Evolutionary conservation across 1,140 invertebrate genomes (phyloP).

Genomic region (Aphidius ervi): DNA sequence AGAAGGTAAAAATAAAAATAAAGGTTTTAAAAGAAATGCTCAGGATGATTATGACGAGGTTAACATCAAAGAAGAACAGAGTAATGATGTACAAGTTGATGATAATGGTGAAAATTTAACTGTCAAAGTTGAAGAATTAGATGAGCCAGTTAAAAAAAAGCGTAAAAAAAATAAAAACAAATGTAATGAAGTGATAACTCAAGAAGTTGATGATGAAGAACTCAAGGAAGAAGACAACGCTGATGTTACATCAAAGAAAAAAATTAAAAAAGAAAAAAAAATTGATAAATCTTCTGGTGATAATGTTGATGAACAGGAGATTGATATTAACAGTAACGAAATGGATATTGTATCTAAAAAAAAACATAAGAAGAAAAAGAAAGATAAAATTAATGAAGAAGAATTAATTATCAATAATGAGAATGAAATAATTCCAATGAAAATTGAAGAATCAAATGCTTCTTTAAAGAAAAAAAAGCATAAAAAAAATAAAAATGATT

Average conservation of each 20-base stretch:
- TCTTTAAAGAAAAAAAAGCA: neutral
- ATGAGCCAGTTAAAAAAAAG: constrained; percentile 5
- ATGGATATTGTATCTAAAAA: neutral
- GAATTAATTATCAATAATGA: neutral
- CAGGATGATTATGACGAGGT: neutral
- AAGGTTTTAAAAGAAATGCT: constrained; percentile 11
- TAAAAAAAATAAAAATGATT: constrained; percentile 13
- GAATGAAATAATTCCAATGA: neutral
- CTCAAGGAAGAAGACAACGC: neutral
- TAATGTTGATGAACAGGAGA: neutral
- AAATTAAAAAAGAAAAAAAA: constrained; percentile 3
- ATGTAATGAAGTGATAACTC: neutral
- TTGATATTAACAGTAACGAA: neutral
- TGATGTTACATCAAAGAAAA: neutral
- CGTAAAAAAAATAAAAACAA: constrained; percentile 6
- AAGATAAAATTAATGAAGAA: constrained; percentile 15
- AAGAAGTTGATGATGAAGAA: neutral
- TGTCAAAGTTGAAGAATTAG: neutral
- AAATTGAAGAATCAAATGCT: neutral
- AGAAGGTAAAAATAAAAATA: constrained; percentile 6
- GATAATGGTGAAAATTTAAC: neutral
- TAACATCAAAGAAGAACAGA: neutral
- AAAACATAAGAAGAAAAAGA: constrained; percentile 3
- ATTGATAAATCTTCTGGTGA: neutral
- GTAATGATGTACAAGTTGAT: constrained; percentile 1